These are phyloP conservation scores for Phacellophora camtschatica DNA, from an alignment of 30 jellyfish, hydroid and myxozoan species.

Conservation along the genomic window DNA sequence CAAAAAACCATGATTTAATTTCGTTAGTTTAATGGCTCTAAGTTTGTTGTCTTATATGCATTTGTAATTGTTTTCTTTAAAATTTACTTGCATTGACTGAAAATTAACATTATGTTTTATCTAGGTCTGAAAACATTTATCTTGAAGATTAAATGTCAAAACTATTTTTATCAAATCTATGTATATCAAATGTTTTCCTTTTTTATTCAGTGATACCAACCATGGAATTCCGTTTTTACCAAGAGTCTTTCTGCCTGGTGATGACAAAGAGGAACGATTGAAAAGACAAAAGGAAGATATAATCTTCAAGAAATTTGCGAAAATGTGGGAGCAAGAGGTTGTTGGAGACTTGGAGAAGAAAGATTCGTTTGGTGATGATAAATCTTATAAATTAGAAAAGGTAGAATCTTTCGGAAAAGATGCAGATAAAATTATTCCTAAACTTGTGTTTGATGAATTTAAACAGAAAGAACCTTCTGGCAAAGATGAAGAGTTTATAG, in stretches of 20 bases:
- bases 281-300: constrained; percentile 12
- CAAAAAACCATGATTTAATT: too few relatives aligned
- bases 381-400: background rate
- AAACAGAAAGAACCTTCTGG: constrained; percentile 10
- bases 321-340: constrained; percentile 29
- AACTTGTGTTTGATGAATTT: background rate
- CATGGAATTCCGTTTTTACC: constrained; percentile 52
- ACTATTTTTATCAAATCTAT: too few relatives aligned
- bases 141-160: too few relatives aligned
- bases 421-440: background rate
- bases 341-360: background rate
- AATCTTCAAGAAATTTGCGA: constrained; percentile 2
- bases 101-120: too few relatives aligned
- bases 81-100: too few relatives aligned
- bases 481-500: constrained; percentile 15
- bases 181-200: too few relatives aligned
- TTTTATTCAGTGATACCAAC: background rate
- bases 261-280: background rate
- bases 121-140: too few relatives aligned
- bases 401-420: background rate
- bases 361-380: background rate
- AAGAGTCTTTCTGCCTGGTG: background rate
- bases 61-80: too few relatives aligned
- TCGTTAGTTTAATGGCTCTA: too few relatives aligned
- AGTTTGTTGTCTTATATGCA: too few relatives aligned